Conservation (phyloP, 1,140 invertebrate genomes). For the Agraylea sexmaculata region DNA sequence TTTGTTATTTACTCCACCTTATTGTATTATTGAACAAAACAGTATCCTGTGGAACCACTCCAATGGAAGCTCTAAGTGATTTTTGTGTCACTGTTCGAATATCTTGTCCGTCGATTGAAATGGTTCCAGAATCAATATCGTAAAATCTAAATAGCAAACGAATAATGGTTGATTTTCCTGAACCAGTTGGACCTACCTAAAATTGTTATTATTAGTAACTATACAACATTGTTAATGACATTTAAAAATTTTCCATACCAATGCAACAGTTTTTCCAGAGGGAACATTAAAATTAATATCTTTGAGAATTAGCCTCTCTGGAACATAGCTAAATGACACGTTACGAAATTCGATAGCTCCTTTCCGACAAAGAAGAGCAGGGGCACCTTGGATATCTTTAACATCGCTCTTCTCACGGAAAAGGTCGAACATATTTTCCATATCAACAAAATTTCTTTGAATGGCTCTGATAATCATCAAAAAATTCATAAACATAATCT, state of each 20-base stretch:
- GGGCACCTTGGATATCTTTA: slow-evolving; percentile 66
- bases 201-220: slow-evolving; percentile 9
- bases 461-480: slow-evolving; percentile 58
- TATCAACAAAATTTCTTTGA: slow-evolving; percentile 95
- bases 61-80: slow-evolving; percentile 65
- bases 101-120: slow-evolving; percentile 79
- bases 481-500: slow-evolving; percentile 13
- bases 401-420: slow-evolving; percentile 79
- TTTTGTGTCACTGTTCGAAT: slow-evolving; percentile 70
- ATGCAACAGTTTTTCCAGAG: slow-evolving; percentile 80
- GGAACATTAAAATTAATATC: slow-evolving; percentile 79
- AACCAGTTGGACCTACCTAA: slow-evolving; percentile 74
- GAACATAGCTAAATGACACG: slow-evolving; percentile 79
- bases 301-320: slow-evolving; percentile 68
- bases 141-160: slow-evolving; percentile 91
- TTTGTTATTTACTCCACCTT: too few relatives aligned
- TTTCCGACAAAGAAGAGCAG: slow-evolving; percentile 52
- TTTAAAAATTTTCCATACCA: slow-evolving; percentile 49
- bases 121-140: slow-evolving; percentile 74
- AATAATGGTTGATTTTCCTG: slow-evolving; percentile 91
- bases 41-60: slow-evolving; percentile 95
- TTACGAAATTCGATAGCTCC: slow-evolving; percentile 82
- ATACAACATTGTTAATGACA: neutral
- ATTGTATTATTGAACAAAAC: slow-evolving; percentile 94
- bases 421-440: slow-evolving; percentile 99